Conservation (phyloP, 2,797 vertebrate genomes). For the Poecilia gillii region DNA sequence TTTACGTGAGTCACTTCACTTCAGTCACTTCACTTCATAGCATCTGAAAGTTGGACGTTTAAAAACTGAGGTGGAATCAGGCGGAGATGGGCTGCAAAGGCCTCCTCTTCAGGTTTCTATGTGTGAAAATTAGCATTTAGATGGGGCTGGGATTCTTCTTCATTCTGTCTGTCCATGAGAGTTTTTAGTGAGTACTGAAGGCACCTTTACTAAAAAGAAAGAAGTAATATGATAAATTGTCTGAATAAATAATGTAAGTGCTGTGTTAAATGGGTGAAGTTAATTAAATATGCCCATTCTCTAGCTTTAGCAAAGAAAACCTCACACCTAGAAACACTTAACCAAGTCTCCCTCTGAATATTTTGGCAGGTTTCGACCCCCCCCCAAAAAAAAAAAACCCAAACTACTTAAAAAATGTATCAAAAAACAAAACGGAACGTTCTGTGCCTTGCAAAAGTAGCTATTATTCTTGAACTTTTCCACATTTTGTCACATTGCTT, state of each 20-base stretch:
- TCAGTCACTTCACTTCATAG: not conserved
- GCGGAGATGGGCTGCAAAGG: not conserved
- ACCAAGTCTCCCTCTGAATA: not conserved
- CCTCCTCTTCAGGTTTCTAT: not conserved
- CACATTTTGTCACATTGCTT: not conserved
- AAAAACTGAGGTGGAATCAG: not conserved
- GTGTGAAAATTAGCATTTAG: not conserved
- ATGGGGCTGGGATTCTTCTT: not conserved
- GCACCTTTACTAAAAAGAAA: not conserved
- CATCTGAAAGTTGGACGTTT: not conserved
- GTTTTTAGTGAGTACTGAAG: not conserved
- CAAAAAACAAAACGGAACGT: constrained; percentile 1
- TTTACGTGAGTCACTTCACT: not conserved
- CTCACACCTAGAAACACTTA: not conserved
- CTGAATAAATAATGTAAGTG: not conserved
- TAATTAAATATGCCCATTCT: not conserved
- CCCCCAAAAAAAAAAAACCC: not conserved
- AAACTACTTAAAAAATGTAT: not conserved
- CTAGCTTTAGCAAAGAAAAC: not conserved
- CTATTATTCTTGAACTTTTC: not conserved
- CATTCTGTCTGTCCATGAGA: not conserved
- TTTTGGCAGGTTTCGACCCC: not conserved
- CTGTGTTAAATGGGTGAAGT: constrained; percentile 5
- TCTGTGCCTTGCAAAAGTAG: not conserved
- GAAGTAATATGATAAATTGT: no score